These are phyloP conservation scores for Danio jaintianensis DNA, from an alignment of 2,797 vertebrate species.

Conservation along the genomic window DNA sequence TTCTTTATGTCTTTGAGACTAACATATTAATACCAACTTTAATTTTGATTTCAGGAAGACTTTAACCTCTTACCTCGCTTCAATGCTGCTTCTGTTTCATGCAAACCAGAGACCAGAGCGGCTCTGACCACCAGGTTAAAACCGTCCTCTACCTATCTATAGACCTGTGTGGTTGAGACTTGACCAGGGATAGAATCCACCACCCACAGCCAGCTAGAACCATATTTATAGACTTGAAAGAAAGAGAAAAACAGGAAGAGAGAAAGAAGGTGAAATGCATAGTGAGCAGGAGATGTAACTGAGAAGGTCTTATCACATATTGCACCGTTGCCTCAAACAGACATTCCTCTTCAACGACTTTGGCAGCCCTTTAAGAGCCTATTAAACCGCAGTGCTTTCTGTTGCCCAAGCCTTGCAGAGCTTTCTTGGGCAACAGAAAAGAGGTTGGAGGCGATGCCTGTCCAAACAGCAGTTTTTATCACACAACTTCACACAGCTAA, in stretches of 20 bases:
- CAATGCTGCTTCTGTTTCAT: slow-evolving; percentile 68
- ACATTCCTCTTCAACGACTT: slow-evolving; percentile 74
- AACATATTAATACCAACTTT: no score
- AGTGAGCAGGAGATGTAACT: slow-evolving; percentile 15
- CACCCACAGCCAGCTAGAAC: slow-evolving; percentile 20
- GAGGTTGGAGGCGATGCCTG: slow-evolving; percentile 20
- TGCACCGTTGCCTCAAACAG: slow-evolving; percentile 69
- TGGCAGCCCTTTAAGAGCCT: slow-evolving; percentile 75
- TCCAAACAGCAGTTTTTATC: slow-evolving; percentile 28
- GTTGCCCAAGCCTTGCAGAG: slow-evolving; percentile 63
- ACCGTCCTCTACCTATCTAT: slow-evolving; percentile 58
- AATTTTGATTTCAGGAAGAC: no score
- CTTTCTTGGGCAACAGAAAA: slow-evolving; percentile 32
- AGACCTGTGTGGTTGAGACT: slow-evolving; percentile 55
- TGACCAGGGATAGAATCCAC: slow-evolving; percentile 54
- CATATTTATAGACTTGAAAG: slow-evolving; percentile 24
- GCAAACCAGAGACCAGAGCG: slow-evolving; percentile 8
- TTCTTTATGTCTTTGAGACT: no score
- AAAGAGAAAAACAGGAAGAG: slow-evolving; percentile 6
- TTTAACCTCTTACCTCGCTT: slow-evolving; percentile 50
- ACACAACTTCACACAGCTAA: slow-evolving; percentile 21
- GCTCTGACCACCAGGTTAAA: slow-evolving; percentile 50
- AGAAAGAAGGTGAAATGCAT: slow-evolving; percentile 12
- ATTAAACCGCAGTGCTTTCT: slow-evolving; percentile 74
- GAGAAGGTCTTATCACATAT: slow-evolving; percentile 64